Conservation (phyloP, 2,797 vertebrate species). For the Peromyscus melanophrys region DNA sequence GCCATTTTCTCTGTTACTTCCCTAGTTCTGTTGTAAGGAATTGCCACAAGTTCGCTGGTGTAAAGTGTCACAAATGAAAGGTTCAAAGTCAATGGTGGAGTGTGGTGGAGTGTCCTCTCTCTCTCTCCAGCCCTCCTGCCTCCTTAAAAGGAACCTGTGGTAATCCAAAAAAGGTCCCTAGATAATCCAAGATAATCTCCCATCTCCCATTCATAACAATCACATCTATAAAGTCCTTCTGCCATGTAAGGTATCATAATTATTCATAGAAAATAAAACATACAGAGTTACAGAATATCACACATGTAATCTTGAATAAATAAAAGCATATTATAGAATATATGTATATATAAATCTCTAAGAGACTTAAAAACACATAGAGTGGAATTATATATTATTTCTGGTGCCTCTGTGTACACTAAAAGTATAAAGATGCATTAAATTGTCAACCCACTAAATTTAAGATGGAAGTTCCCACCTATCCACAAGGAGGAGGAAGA, state of each 20-base stretch:
- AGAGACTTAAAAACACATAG: slow-evolving; percentile 20
- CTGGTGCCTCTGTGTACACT: too few species aligned
- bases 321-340: background rate
- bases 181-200: background rate
- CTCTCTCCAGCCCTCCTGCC: background rate
- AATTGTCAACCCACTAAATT: background rate
- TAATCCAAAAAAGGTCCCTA: background rate
- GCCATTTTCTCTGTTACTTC: background rate
- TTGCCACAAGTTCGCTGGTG: background rate
- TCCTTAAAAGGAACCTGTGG: background rate
- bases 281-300: background rate
- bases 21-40: background rate
- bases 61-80: background rate
- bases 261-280: background rate
- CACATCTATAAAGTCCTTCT: background rate
- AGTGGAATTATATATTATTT: background rate
- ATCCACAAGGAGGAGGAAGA: background rate
- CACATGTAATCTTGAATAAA: background rate
- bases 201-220: background rate
- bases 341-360: background rate
- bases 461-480: background rate
- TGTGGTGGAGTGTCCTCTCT: background rate
- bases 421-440: background rate
- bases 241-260: background rate
- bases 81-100: background rate